Evolutionary conservation across 2,797 vertebrate genomes (phyloP).

Genomic region (Chrosomus eos): DNA sequence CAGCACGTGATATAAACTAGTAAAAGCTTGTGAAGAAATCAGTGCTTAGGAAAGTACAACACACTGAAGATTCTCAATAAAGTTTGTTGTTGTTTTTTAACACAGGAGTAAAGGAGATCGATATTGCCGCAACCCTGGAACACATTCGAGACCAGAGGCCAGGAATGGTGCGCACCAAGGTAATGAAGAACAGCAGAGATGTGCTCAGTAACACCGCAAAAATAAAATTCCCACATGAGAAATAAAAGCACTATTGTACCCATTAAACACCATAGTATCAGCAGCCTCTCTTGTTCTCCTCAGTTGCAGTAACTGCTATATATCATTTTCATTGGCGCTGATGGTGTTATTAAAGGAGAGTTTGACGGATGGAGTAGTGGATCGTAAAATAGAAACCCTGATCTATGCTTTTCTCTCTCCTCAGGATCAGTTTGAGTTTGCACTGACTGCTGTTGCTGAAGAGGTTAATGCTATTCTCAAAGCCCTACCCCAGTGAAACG

Average conservation of each 20-base stretch:
- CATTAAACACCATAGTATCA: conserved; percentile 3
- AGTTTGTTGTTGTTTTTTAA: not conserved
- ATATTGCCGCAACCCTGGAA: conserved; percentile 95
- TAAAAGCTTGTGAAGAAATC: conserved; percentile 2
- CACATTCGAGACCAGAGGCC: conserved; percentile 93
- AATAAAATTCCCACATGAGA: not conserved
- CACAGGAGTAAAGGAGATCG: conserved; percentile 95
- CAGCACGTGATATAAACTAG: not conserved
- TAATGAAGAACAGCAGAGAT: conserved; percentile 55
- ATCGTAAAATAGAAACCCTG: not conserved
- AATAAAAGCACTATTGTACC: conserved; percentile 6
- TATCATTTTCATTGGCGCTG: conserved; percentile 16
- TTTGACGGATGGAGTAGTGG: not conserved
- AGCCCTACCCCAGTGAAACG: conserved; percentile 89
- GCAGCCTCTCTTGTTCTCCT: not conserved
- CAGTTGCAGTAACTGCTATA: not conserved
- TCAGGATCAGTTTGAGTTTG: conserved; percentile 98
- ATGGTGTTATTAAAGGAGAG: conserved; percentile 29
- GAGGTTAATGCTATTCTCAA: conserved; percentile 98
- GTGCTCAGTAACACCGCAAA: not conserved
- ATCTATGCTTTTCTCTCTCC: conserved; percentile 43
- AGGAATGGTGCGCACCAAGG: conserved; percentile 95
- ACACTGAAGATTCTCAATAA: not conserved
- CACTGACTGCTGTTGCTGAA: conserved; percentile 92
- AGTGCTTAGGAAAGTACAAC: not conserved